Evolutionary conservation across 2,888 invertebrate species (phyloP), one percentile per base, ranked within the genome.

Genomic region (Pediacus dermestoides): DNA sequence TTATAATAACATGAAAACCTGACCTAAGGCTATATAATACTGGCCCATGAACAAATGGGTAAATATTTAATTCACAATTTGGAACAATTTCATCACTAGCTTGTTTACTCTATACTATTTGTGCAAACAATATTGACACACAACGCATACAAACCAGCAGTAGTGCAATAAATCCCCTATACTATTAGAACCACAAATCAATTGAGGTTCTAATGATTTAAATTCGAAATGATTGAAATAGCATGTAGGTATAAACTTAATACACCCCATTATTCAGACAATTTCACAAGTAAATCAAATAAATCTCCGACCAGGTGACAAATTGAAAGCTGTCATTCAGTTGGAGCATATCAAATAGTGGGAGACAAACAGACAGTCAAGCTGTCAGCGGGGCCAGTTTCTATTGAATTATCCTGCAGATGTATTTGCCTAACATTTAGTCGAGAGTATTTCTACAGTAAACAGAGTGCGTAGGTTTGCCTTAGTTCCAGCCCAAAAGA

Each of bases 351-450:
- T 28, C 26, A 34, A 28, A 33, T 23, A 37, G 7, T 13, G 36
- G 16, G 27, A 11, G 25, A 31, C 22, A 26, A 36, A 32, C 27
- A 32, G 25, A 41, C 34, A 37, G 37, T 30, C 27, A 28, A 34
- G 15, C 39, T 39, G 39, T 39, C 45, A 46, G 31, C 33, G 28
- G 34, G 32, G 16, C 33, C 28, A 28, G 37, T 36, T 16, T 30
- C 45, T 42, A 49, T 49, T 42, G 42, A 47, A 49, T 49, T 49
- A 49, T 44, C 42, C 37, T 30, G 22, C 32, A 38, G 32, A 35
- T 37, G 41, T 47, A 45, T 49, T 49, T 47, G 46, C 42, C 37
- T 42, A 44, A 39, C 44, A 38, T 44, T 47, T 39, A 47, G 44
- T 39, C 30, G 16, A n/a, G n/a, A 43, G 39, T 42, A 34, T 44